These are phyloP conservation scores for Drosophila gaucha DNA, from an alignment of 2,888 invertebrate genomes.

Conservation along the genomic window DNA sequence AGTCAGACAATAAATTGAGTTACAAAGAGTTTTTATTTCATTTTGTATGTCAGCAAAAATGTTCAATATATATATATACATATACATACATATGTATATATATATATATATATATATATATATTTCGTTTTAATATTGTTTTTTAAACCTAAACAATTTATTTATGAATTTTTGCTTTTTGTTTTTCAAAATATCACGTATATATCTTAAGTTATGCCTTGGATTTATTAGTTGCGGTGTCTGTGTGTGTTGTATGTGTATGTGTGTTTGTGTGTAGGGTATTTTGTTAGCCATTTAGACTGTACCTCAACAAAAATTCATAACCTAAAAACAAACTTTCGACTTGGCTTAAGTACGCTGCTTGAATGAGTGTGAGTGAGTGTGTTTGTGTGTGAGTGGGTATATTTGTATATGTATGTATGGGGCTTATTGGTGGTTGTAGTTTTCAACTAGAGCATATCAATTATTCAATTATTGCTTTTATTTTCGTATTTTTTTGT, in stretches of 20 bases:
- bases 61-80: no score
- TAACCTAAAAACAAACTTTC: slow-evolving; percentile 20
- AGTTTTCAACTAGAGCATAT: slow-evolving; percentile 75
- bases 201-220: slow-evolving; percentile 80
- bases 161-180: slow-evolving; percentile 76
- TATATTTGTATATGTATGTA: slow-evolving; percentile 15
- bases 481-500: slow-evolving; percentile 67
- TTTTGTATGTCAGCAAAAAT: slow-evolving; percentile 70
- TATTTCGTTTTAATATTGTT: slow-evolving; percentile 46
- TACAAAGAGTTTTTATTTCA: slow-evolving; percentile 59
- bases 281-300: slow-evolving; percentile 13
- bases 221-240: slow-evolving; percentile 63
- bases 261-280: slow-evolving; percentile 27
- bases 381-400: slow-evolving; percentile 17
- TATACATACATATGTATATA: no score
- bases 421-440: slow-evolving; percentile 45
- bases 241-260: slow-evolving; percentile 17
- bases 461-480: slow-evolving; percentile 76
- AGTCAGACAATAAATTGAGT: slow-evolving; percentile 76
- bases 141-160: slow-evolving; percentile 77
- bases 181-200: slow-evolving; percentile 81
- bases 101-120: slow-evolving; percentile 53
- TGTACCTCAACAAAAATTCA: slow-evolving; percentile 16
- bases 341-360: slow-evolving; percentile 46
- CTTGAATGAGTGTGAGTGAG: slow-evolving; percentile 7